A percentile compares a stretch with the other conserved stretches of the same genome.
Evolutionary conservation across 2,797 vertebrate species (phyloP).

Genomic region (Hipposideros larvatus): DNA sequence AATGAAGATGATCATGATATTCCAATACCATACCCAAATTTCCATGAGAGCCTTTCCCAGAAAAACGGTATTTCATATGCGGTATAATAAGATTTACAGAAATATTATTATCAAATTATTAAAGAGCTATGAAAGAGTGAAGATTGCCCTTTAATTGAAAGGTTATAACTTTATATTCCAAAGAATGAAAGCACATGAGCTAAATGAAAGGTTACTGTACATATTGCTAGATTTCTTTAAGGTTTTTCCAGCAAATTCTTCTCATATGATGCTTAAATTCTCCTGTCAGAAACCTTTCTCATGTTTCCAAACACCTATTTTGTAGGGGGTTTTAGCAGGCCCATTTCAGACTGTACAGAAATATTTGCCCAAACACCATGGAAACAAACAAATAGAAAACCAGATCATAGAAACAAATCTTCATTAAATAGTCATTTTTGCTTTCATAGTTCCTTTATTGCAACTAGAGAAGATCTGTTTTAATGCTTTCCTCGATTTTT

Average conservation of each 20-base stretch:
- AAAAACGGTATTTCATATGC: slow-evolving; percentile 21
- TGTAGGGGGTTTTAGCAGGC: slow-evolving; percentile 70
- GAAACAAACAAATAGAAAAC: slow-evolving; percentile 77
- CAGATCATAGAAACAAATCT: slow-evolving; percentile 70
- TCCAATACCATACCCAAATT: neutral
- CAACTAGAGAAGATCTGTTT: neutral
- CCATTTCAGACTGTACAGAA: slow-evolving; percentile 70
- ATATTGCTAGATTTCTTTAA: neutral
- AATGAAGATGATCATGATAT: neutral
- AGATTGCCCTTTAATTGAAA: slow-evolving; percentile 49
- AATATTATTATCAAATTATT: slow-evolving; percentile 67
- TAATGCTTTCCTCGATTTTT: neutral
- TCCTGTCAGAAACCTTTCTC: slow-evolving; percentile 12
- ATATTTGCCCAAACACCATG: slow-evolving; percentile 71
- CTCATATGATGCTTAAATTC: neutral
- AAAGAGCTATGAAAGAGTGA: slow-evolving; percentile 34
- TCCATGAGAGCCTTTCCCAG: neutral
- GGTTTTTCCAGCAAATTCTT: slow-evolving; percentile 63
- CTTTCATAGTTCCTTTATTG: slow-evolving; percentile 70
- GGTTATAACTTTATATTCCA: slow-evolving; percentile 42
- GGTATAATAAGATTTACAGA: neutral
- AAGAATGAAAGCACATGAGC: neutral
- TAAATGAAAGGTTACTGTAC: neutral
- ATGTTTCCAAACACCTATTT: slow-evolving; percentile 52
- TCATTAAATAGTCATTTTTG: slow-evolving; percentile 73